phyloP scores from a whole-genome alignment of 2,888 invertebrate genomes.

The Syrista parreyssii region DNA sequence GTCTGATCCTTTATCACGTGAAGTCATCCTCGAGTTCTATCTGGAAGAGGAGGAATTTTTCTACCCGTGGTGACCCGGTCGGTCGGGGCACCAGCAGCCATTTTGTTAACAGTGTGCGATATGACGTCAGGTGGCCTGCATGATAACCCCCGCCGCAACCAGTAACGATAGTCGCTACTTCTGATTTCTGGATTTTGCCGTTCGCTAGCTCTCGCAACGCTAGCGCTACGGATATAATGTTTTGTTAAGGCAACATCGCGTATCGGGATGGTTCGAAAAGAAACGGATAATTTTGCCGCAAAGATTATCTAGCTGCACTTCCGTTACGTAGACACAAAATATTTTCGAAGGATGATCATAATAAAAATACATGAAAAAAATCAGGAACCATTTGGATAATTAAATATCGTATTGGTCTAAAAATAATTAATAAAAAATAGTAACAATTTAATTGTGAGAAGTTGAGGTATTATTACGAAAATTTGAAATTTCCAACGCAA shows the following conservation, averaged over 20 bases:
- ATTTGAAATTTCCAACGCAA: neutral
- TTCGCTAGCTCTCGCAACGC: neutral
- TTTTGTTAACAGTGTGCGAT: constrained; percentile 50
- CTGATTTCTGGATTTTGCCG: constrained; percentile 12
- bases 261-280: no score
- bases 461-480: neutral
- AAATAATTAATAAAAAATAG: neutral
- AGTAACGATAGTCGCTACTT: constrained; percentile 31
- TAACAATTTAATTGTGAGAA: neutral
- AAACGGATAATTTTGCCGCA: neutral
- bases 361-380: neutral
- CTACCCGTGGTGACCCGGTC: constrained; percentile 24
- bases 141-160: constrained; percentile 50
- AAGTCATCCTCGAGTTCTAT: neutral
- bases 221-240: neutral
- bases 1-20: neutral
- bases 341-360: neutral
- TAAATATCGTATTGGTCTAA: neutral
- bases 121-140: constrained; percentile 56
- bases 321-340: neutral
- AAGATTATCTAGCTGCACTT: neutral
- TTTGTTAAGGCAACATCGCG: neutral
- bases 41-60: constrained; percentile 26
- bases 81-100: constrained; percentile 31
- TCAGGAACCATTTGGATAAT: neutral